phyloP scores from a whole-genome alignment of 2,113 vertebrate species.

The Pomatorhinus ruficollis region DNA sequence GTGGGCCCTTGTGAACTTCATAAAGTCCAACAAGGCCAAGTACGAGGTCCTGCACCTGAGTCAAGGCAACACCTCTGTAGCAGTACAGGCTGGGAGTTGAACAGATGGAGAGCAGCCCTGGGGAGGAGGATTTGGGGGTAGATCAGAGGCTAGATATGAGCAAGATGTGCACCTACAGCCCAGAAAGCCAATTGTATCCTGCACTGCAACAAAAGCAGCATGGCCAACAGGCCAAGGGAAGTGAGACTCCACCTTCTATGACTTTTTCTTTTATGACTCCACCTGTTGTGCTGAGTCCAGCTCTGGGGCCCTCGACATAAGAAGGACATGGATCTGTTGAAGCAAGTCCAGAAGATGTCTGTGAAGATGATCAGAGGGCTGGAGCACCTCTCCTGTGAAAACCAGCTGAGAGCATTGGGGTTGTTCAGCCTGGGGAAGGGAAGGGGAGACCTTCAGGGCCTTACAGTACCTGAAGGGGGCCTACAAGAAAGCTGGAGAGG shows the following conservation, averaged over 20 bases:
- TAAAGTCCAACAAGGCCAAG: not conserved
- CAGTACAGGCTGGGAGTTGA: not conserved
- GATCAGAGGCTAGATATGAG: not conserved
- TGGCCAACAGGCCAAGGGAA: not conserved
- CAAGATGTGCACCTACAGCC: not conserved
- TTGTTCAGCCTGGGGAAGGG: not conserved
- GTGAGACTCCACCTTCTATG: not conserved
- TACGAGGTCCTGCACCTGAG: not conserved
- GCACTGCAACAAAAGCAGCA: rapidly evolving
- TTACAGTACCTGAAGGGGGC: not conserved
- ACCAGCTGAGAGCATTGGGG: not conserved
- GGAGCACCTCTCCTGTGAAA: not conserved
- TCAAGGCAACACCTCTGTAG: not conserved
- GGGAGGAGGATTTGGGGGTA: not conserved
- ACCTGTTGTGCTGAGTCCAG: not conserved
- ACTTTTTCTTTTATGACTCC: not conserved
- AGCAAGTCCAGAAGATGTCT: not conserved
- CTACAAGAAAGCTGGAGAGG: not conserved
- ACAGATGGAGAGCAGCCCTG: not conserved
- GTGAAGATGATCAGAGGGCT: not conserved
- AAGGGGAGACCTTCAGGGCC: not conserved
- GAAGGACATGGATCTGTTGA: not conserved
- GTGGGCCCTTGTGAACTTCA: not conserved
- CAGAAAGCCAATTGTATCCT: not conserved
- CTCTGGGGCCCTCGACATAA: too few relatives aligned